phyloP scores from a whole-genome alignment of 2,113 vertebrate genomes.

The Stomatorhinus ivindoensis region DNA sequence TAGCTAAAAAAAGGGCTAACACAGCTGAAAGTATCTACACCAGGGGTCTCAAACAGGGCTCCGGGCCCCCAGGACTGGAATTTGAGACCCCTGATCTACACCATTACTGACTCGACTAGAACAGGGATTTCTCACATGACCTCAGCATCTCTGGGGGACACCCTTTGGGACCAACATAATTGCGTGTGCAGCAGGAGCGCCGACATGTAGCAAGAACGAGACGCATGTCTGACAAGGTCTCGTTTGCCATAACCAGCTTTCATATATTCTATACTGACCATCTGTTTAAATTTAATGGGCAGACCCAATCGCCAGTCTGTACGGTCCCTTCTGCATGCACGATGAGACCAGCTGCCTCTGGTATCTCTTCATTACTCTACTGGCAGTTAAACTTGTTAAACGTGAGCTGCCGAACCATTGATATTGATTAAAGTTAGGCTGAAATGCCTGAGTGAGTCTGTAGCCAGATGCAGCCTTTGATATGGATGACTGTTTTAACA shows the following conservation, averaged over 20 bases:
- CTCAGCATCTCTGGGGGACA: not conserved
- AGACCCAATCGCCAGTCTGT: not conserved
- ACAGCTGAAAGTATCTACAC: not conserved
- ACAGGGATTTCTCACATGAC: not conserved
- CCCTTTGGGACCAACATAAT: not conserved
- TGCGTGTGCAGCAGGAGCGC: not conserved
- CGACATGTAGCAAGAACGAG: not conserved
- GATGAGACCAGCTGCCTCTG: not conserved
- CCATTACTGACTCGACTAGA: not conserved
- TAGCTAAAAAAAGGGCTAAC: not conserved
- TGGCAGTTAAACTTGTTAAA: not conserved
- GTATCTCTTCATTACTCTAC: not conserved
- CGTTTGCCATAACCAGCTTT: not conserved
- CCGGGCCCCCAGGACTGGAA: too few relatives aligned
- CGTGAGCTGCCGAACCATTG: not conserved
- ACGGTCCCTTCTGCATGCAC: not conserved
- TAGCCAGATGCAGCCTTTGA: not conserved
- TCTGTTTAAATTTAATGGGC: not conserved
- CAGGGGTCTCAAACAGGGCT: too few relatives aligned
- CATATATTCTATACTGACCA: not conserved
- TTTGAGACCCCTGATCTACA: too few relatives aligned
- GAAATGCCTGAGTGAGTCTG: not conserved
- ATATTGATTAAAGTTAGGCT: not conserved
- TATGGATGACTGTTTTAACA: not conserved
- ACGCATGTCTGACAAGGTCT: not conserved